Base-by-base conservation (phyloP, 2,797 vertebrate species). In the Gambusia yucatana region DNA sequence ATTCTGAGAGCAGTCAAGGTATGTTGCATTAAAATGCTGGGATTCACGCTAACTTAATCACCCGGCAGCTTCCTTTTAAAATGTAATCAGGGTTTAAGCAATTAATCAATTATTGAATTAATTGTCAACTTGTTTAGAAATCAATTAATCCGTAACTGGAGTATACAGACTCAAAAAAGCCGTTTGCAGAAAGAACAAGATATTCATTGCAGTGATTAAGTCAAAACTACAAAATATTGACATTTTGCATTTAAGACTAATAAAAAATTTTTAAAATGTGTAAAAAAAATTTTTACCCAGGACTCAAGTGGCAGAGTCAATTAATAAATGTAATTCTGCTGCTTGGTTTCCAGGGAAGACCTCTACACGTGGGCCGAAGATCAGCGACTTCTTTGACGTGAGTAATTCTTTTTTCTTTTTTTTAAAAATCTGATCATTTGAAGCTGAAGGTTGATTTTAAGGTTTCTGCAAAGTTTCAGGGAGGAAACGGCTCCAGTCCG, bases 311-410 rank as follows among this genome's bases (percentile, higher is more conserved):
- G 50, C 50, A 52, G 50, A 52, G 22, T 52, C 1, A 7, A 8
- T 25, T 52, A 52, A 52, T 52, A 25, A 25, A 50, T 72, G 20
- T 33, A 50, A 22, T 74, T n/a, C 17, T 17, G 10, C 52, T 0
- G 77, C 2, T 36, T 25, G 76, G 73, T 87, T 82, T 92, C 78
- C 93, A 99, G 98, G 98, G 89, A 99, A 99, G 95, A 97, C 96
- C 74, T 97, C 97, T 75, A 96, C 96, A 81, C 96, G 98, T 86
- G 97, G 97, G 86, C 97, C 97, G 80, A 99, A 99, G 95, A 99
- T 99, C 93, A 99, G 98, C 73, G 98, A 99, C 94, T 99, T 98
- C 94, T 99, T 99, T 95, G 98, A 99, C 85, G 98, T 99, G 96
- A 97, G 96, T 92, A 41, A n/a, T 28, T 70, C n/a, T 6, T 71